Percentiles rank a stretch among this genome's conserved stretches.
These are phyloP conservation scores for Lichenostomus cassidix DNA, from an alignment of 2,113 vertebrate genomes.

Conservation along the genomic window DNA sequence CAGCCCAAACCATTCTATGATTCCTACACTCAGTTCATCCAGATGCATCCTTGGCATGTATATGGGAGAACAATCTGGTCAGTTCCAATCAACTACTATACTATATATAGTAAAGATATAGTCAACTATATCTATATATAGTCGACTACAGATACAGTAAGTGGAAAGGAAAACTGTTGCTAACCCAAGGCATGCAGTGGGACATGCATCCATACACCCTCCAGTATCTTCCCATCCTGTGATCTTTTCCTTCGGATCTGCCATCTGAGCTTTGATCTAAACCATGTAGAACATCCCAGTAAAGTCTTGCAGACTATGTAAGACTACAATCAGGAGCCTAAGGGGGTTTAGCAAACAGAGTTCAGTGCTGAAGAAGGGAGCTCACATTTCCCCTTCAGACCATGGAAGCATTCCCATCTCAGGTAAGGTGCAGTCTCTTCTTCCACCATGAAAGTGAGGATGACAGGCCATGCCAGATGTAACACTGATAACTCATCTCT, in stretches of 20 bases:
- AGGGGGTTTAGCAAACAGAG: background rate
- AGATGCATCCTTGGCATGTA: background rate
- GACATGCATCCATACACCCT: background rate
- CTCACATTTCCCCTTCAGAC: fast-evolving
- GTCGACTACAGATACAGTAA: background rate
- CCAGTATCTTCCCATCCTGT: background rate
- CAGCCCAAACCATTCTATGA: background rate
- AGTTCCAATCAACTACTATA: background rate
- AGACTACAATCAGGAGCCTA: background rate
- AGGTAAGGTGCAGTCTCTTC: background rate
- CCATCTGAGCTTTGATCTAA: background rate
- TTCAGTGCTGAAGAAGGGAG: background rate
- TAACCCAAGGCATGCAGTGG: background rate
- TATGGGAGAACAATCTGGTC: background rate
- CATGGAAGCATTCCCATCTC: background rate
- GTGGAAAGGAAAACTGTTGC: background rate
- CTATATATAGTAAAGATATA: too few species aligned
- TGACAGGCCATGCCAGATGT: fast-evolving
- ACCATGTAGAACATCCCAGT: background rate
- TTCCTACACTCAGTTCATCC: background rate
- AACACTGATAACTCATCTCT: background rate
- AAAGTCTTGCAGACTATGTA: fast-evolving
- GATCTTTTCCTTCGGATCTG: background rate
- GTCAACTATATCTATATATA: too few species aligned
- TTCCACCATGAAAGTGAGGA: background rate